Evolutionary conservation across 2,797 vertebrate species (phyloP).

Genomic region (Euthynnus affinis): DNA sequence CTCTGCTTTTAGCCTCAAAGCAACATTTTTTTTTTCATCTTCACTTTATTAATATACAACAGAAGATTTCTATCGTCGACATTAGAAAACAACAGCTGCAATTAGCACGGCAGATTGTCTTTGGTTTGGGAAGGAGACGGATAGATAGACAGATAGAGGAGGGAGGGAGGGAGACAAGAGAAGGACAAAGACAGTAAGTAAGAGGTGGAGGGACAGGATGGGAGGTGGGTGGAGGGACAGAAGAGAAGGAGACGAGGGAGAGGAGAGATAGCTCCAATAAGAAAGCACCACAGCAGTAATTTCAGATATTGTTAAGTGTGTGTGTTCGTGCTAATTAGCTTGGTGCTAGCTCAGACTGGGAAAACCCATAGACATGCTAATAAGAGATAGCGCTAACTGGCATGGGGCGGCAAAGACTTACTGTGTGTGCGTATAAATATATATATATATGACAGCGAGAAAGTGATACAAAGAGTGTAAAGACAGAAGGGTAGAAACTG

Average conservation of each 20-base stretch:
- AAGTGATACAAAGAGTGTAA: too few species aligned
- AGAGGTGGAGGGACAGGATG: not conserved
- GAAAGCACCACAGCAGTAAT: not conserved
- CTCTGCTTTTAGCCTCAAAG: slow-evolving; percentile 59
- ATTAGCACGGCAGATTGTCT: slow-evolving; percentile 68
- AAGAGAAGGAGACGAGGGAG: not conserved
- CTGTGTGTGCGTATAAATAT: too few species aligned
- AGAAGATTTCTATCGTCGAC: slow-evolving; percentile 48
- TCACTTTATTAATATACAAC: slow-evolving; percentile 8
- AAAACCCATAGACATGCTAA: slow-evolving; percentile 45
- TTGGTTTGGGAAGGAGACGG: slow-evolving; percentile 14
- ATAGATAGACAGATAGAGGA: not conserved
- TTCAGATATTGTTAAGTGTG: slow-evolving; percentile 24
- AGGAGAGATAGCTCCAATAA: not conserved
- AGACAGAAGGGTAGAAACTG: too few species aligned
- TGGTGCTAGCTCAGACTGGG: slow-evolving; percentile 30
- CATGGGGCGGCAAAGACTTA: not conserved
- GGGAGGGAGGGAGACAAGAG: not conserved
- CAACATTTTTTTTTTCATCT: slow-evolving; percentile 55
- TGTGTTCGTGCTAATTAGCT: slow-evolving; percentile 37
- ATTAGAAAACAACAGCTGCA: slow-evolving; percentile 71
- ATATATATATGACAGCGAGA: too few species aligned
- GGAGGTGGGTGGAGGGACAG: too few species aligned
- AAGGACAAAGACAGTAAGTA: not conserved
- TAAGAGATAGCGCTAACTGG: slow-evolving; percentile 7